Percentiles rank a stretch among this genome's conserved stretches.
phyloP scores from a whole-genome alignment of 2,888 invertebrate genomes.

The Orthonychiurus folsomi region DNA sequence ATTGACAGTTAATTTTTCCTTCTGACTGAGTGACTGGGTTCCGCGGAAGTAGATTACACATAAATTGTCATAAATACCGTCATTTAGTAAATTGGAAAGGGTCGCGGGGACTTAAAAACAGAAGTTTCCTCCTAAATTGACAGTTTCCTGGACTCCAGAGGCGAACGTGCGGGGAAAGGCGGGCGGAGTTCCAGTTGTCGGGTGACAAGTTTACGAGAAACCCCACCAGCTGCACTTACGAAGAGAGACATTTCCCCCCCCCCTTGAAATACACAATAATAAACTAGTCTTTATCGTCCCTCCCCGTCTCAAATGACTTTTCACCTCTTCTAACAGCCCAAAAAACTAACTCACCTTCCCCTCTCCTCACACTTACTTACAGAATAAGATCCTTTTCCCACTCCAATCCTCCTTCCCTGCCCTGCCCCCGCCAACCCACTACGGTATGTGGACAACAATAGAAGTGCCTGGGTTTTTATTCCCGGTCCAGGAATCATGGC shows the following conservation, averaged over 20 bases:
- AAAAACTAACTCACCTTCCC: background rate
- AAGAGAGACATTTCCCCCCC: conserved; percentile 4
- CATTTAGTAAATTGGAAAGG: too few relatives aligned
- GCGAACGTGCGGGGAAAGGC: too few relatives aligned
- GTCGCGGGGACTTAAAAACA: too few relatives aligned
- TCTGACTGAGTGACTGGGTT: too few relatives aligned
- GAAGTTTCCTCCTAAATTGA: too few relatives aligned
- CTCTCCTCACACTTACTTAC: background rate
- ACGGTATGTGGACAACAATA: background rate
- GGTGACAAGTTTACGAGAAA: background rate
- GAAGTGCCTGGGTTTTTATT: background rate
- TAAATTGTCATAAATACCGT: too few relatives aligned
- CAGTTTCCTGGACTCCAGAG: too few relatives aligned
- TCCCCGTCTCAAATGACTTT: background rate
- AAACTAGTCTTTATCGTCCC: conserved; percentile 27
- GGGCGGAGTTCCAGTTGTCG: too few relatives aligned
- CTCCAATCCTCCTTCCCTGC: background rate
- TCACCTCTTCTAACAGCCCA: background rate
- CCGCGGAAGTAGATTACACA: too few relatives aligned
- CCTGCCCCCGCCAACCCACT: background rate
- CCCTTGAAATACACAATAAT: conserved; percentile 19
- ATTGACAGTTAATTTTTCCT: too few relatives aligned
- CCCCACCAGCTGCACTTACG: background rate
- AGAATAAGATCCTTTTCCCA: too few relatives aligned
- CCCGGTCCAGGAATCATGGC: background rate